Conservation (phyloP, 2,113 vertebrate genomes). For the Albula goreensis region DNA sequence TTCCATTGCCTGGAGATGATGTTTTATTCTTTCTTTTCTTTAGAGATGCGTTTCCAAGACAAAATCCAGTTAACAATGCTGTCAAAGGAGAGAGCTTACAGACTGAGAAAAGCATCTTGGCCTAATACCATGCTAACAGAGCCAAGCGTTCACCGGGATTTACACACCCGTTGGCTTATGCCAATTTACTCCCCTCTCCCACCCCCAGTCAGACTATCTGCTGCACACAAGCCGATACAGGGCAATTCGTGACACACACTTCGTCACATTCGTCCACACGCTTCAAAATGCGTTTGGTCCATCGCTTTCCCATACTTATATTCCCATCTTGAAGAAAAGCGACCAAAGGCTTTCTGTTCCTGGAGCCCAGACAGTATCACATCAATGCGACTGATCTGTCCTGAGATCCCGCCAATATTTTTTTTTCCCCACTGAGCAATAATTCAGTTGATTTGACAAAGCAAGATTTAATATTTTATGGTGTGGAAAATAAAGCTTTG, state of each 20-base stretch:
- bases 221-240: too few species aligned
- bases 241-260: too few species aligned
- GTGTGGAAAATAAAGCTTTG: conserved; percentile 14
- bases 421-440: not conserved
- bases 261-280: too few species aligned
- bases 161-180: too few species aligned
- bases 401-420: not conserved
- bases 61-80: not conserved
- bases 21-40: not conserved
- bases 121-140: not conserved
- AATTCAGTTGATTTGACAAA: not conserved
- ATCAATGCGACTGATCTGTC: not conserved
- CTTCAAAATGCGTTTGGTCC: too few species aligned
- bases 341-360: not conserved
- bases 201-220: too few species aligned
- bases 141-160: not conserved
- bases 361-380: not conserved
- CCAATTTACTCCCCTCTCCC: too few species aligned
- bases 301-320: too few species aligned
- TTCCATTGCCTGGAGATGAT: not conserved
- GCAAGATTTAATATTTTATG: conserved; percentile 20
- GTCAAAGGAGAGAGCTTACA: not conserved
- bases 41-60: not conserved
- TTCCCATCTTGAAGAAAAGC: not conserved
- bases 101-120: not conserved